Evolutionary conservation across 1,140 invertebrate species (phyloP), one percentile per base, ranked within the genome.

Genomic region (Drosophila pruinosa): DNA sequence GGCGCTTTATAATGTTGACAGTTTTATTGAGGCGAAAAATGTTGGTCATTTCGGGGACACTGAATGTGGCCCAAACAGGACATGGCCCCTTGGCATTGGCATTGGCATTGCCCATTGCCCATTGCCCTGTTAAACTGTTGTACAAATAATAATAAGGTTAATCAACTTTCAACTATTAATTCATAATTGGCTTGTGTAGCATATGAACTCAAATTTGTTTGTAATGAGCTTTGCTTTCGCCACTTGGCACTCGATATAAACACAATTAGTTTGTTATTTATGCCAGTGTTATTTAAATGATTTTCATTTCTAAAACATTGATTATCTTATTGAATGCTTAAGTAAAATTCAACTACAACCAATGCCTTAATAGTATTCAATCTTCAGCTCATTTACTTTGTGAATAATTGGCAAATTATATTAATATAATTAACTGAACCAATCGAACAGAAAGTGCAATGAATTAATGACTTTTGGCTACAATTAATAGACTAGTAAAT

Each of bases 1-100:
- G 81, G 81, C 81, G 81, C 81, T 86, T 85, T 85, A 85, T 85
- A 85, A 85, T 86, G 81, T 86, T 85, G 81, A 85, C 81, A 85
- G 81, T 86, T 85, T 85, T 85, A 85, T 85, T 85, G 81, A 53
- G 63, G 77, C 77, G 81, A 81, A 74, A 81, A 85, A 86, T 86
- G 80, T 71, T 80, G 80, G 76, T 67, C 80, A 80, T 85, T 85
- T 75, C 19, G 61, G 50, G 22, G 34, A 22, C 43, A 15, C 4
- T 15, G 17, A 53, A 53, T 52, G 48, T 38, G 34, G 24, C 5
- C 7, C 14, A 21, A 57, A 58, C 41, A 52, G 47, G 50, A 39
- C 48, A 63, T 68, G 36, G 28, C 39, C 22, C 28, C 7, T 8
- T 24, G 50, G 10, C 50, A 47, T 47, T 24, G 54, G 19, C 63